Evolutionary conservation across 2,797 vertebrate genomes (phyloP).

Genomic region (Rhincodon typus): DNA sequence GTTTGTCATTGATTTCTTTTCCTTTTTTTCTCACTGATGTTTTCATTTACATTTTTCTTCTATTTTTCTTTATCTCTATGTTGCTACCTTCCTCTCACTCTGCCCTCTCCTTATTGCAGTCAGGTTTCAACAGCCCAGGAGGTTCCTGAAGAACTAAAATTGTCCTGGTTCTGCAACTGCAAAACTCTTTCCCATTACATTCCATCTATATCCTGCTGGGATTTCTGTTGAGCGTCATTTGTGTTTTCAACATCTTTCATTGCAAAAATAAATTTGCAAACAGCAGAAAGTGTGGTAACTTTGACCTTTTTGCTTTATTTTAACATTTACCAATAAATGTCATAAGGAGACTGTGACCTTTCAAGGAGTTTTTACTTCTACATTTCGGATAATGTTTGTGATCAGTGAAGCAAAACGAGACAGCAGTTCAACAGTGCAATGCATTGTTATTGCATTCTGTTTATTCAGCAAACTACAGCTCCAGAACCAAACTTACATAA

Average conservation of each 20-base stretch:
- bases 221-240: neutral
- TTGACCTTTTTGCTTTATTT: neutral
- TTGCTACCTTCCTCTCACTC: neutral
- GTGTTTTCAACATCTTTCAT: neutral
- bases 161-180: neutral
- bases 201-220: neutral
- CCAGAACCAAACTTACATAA: neutral
- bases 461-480: neutral
- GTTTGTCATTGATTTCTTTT: neutral
- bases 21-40: neutral
- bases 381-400: neutral
- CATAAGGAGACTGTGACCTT: neutral
- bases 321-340: conserved; percentile 29
- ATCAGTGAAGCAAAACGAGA: neutral
- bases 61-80: neutral
- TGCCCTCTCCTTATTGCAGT: neutral
- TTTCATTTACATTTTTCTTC: neutral
- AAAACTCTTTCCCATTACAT: neutral
- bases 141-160: too few relatives aligned
- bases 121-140: neutral
- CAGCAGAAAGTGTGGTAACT: neutral
- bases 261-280: neutral
- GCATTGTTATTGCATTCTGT: neutral
- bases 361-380: neutral
- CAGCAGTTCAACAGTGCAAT: neutral